Conservation (phyloP, 2,888 invertebrate genomes). For the Prosopocoilus inquinatus region DNA sequence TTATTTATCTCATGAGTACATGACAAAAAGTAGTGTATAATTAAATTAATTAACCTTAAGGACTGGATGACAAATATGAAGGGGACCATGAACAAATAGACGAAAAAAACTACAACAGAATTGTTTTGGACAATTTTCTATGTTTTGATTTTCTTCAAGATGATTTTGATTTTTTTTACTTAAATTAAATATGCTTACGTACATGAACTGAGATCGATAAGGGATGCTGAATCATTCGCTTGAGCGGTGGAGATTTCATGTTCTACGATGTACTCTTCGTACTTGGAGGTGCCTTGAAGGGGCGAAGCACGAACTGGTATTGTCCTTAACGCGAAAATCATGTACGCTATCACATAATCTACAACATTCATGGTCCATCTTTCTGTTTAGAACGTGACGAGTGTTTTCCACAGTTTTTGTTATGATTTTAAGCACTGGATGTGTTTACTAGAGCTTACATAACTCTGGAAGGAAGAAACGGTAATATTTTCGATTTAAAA, state of each 20-base stretch:
- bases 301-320: conserved; percentile 14
- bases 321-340: neutral
- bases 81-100: neutral
- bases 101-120: neutral
- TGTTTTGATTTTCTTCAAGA: neutral
- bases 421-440: too few relatives aligned
- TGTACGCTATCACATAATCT: conserved; percentile 6
- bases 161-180: neutral
- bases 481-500: too few relatives aligned
- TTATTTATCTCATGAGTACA: too few relatives aligned
- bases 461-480: too few relatives aligned
- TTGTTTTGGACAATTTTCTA: too few relatives aligned
- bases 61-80: neutral
- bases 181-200: conserved; percentile 42
- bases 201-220: conserved; percentile 48
- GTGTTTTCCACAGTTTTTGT: too few relatives aligned
- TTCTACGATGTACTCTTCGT: conserved; percentile 63
- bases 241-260: conserved; percentile 61
- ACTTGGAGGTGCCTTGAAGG: conserved; percentile 29
- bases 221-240: conserved; percentile 57
- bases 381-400: conserved; percentile 6
- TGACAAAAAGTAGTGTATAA: too few relatives aligned
- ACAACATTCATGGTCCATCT: conserved; percentile 17
- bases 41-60: too few relatives aligned
- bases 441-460: too few relatives aligned